A percentile compares a stretch with the other conserved stretches of the same genome.
phyloP scores from a whole-genome alignment of 2,888 invertebrate genomes.

The Gymnoscelis rufifasciata region DNA sequence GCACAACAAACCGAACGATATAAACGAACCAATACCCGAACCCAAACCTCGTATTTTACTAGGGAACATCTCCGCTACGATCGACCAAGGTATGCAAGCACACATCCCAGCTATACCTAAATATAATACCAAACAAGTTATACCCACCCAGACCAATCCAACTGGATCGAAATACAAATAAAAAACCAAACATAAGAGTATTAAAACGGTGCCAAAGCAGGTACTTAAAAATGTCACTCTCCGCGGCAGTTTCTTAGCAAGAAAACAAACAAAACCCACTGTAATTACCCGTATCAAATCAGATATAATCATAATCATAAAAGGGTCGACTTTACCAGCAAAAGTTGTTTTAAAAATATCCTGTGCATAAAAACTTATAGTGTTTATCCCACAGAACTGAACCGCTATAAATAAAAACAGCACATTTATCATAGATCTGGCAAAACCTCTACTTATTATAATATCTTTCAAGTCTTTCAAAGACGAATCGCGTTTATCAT shows the following conservation, averaged over 20 bases:
- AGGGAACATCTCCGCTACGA: conserved; percentile 50
- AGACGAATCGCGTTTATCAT: conserved; percentile 26
- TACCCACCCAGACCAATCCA: conserved; percentile 37
- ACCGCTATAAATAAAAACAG: conserved; percentile 36
- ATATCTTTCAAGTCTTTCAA: conserved; percentile 31
- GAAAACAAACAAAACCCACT: conserved; percentile 31
- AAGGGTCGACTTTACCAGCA: conserved; percentile 38
- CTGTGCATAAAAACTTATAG: conserved; percentile 46
- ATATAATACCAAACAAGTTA: conserved; percentile 39
- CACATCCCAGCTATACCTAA: conserved; percentile 37
- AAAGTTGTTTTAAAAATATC: conserved; percentile 45
- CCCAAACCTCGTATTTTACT: conserved; percentile 47
- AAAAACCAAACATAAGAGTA: conserved; percentile 34
- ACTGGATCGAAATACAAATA: conserved; percentile 35
- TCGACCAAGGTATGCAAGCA: conserved; percentile 45
- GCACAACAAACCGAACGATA: conserved; percentile 43
- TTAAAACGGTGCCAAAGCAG: conserved; percentile 31
- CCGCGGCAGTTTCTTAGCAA: conserved; percentile 39
- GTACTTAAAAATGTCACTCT: conserved; percentile 37
- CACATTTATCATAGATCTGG: conserved; percentile 32
- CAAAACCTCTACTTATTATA: conserved; percentile 40
- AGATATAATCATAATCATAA: conserved; percentile 41
- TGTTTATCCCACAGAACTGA: conserved; percentile 49
- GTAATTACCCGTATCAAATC: conserved; percentile 40
- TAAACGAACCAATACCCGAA: conserved; percentile 42